Base-by-base conservation (phyloP, 2,113 vertebrate genomes). In the Antigone vipio region DNA sequence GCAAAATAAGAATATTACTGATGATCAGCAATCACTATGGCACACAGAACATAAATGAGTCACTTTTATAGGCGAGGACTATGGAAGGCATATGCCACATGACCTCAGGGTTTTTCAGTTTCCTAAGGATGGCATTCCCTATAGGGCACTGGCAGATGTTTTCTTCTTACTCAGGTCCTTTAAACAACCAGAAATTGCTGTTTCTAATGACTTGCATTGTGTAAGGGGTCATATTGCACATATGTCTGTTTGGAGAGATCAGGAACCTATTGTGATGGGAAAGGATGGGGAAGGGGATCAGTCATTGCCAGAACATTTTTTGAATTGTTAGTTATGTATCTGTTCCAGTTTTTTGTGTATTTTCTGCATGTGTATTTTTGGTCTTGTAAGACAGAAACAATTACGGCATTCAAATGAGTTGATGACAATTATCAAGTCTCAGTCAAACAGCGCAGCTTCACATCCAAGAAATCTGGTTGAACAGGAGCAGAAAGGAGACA, bases 11-110 rank as follows among this genome's bases (percentile, higher is more conserved):
- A 75, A 52, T 91, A 21, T 67, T 63, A 74, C 16, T 62, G 29
- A 89, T 92, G 53, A 94, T 89, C 88, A 93, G 55, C 77, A 95
- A 90, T 72, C 38, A 80, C 40, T 93, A 42, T 67, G 49, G n/a
- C 12, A 14, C 38, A 63, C 50, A 96, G 76, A 92, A 85, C 19
- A 77, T 71, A 92, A 94, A 82, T 58, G 34, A 93, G 21, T 50
- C 10, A 38, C 29, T 93, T 74, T 63, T 72, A n/a, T 34, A 44
- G 22, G n/a, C 24, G 27, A 34, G 15, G 67, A 84, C 63, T 77
- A 20, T 59, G 63, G n/a, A 16, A 95, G 27, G 69, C 63, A 59
- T 66, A 76, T 86, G 38, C 13, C 20, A 32, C 63, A 10, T 14
- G 6, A 14, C 35, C 23, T 77, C 38, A 71, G 15, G 5, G 15